Conservation (phyloP, 2,797 vertebrate species). For the Coendou prehensilis region DNA sequence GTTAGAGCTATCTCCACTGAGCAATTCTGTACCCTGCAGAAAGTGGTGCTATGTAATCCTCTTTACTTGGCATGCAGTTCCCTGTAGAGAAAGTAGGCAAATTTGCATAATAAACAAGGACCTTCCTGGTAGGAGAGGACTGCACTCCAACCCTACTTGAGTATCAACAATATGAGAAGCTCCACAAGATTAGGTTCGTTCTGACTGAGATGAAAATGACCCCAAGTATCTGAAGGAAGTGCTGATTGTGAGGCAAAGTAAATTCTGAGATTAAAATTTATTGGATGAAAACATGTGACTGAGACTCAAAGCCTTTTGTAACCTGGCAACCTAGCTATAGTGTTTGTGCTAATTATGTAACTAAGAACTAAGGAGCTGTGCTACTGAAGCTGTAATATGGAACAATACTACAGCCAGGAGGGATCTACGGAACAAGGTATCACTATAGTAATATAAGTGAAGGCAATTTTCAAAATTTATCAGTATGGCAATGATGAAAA, state of each 20-base stretch:
- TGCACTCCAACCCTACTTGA: background rate
- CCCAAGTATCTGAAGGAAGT: background rate
- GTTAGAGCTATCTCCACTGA: background rate
- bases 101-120: background rate
- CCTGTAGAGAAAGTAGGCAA: background rate
- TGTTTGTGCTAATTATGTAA: background rate
- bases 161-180: constrained; percentile 12
- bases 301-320: background rate
- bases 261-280: constrained; percentile 15
- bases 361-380: background rate
- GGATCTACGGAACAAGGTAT: background rate
- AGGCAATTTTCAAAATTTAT: constrained; percentile 2
- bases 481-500: background rate
- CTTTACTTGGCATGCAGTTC: background rate
- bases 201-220: background rate
- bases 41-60: background rate
- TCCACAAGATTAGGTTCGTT: background rate
- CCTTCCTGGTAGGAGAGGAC: background rate
- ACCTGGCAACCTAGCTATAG: background rate
- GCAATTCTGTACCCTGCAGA: background rate
- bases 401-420: background rate
- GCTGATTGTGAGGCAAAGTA: background rate
- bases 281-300: background rate
- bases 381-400: background rate
- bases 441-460: background rate